Conservation (phyloP, 2,888 invertebrate species). For the Glaucopsyche alexis region DNA sequence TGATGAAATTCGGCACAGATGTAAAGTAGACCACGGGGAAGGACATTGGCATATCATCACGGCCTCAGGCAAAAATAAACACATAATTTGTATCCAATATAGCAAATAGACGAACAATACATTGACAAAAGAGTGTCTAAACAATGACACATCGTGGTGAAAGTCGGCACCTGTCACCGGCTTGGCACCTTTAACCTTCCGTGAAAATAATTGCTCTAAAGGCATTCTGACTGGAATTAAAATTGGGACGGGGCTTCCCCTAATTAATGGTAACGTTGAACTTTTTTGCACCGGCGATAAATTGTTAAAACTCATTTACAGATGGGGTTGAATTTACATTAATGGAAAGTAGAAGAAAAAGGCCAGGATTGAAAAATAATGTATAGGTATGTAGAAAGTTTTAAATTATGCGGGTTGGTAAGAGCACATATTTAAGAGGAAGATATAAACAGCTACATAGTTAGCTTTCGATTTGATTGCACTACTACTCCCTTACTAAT, state of each 20-base stretch:
- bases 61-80: neutral
- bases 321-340: conserved; percentile 28
- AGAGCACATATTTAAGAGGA: too few relatives aligned
- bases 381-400: too few relatives aligned
- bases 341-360: neutral
- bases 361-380: too few relatives aligned
- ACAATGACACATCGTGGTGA: conserved; percentile 44
- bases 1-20: too few relatives aligned
- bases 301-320: conserved; percentile 30
- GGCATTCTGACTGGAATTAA: conserved; percentile 35
- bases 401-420: too few relatives aligned
- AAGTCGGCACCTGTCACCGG: conserved; percentile 55
- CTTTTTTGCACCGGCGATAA: conserved; percentile 28
- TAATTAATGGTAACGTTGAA: conserved; percentile 27
- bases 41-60: too few relatives aligned
- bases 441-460: too few relatives aligned
- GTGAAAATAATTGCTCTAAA: conserved; percentile 38
- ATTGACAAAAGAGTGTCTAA: neutral
- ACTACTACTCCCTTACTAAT: too few relatives aligned
- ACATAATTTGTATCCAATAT: neutral
- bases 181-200: conserved; percentile 37
- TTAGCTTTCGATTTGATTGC: too few relatives aligned
- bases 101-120: neutral
- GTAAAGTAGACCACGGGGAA: too few relatives aligned
- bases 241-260: conserved; percentile 28